These are phyloP conservation scores for Damaliscus lunatus DNA, from an alignment of 2,113 vertebrate species.

Conservation along the genomic window DNA sequence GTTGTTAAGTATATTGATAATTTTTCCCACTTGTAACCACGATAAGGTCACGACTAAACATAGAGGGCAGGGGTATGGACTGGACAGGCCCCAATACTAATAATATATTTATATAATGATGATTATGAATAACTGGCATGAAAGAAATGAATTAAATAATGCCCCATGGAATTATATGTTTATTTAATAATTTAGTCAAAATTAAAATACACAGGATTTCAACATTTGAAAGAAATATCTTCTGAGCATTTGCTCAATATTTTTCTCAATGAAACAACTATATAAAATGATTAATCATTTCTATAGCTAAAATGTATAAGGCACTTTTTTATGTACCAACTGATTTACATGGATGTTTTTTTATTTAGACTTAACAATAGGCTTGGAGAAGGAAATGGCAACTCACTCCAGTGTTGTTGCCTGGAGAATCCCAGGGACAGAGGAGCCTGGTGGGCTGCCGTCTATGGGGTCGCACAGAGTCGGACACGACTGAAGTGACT, in stretches of 20 bases:
- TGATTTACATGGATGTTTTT: background rate
- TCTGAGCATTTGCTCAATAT: background rate
- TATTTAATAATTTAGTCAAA: background rate
- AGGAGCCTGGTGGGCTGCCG: no score
- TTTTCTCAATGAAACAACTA: background rate
- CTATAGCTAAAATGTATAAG: background rate
- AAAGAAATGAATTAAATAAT: conserved; percentile 1
- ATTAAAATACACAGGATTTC: background rate
- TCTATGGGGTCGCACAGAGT: no score
- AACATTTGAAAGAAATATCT: background rate
- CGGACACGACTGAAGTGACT: no score
- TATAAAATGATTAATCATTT: background rate
- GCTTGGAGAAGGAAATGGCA: background rate
- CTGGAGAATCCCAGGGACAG: no score
- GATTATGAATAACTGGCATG: background rate
- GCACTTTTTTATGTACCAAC: background rate
- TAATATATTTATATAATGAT: background rate
- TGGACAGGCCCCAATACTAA: background rate
- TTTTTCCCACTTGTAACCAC: background rate
- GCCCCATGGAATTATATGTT: background rate
- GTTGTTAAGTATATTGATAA: background rate
- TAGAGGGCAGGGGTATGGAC: background rate
- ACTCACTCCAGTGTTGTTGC: no score
- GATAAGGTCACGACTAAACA: background rate
- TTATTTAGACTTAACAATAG: background rate